Evolutionary conservation across 2,888 invertebrate species (phyloP), one percentile per base, ranked within the genome.

Genomic region (Ophion ellenae): DNA sequence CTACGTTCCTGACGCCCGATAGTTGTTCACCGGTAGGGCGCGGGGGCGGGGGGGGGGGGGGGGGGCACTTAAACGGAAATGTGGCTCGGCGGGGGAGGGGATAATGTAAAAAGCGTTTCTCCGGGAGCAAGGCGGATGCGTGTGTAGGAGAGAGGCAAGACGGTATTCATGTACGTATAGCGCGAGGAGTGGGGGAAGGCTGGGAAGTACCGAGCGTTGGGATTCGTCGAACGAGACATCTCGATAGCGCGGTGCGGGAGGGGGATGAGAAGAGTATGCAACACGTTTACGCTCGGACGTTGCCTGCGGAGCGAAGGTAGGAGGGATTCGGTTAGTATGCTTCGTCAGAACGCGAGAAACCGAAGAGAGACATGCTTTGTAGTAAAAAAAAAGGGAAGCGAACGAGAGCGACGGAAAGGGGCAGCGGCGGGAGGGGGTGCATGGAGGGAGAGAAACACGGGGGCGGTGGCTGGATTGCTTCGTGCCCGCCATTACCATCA

Each of bases 401-500:
- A 84, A 88, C 88, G 89, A 87, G 89, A 91, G 90, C 91, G 91
- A 91, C 76, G 66, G 84, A 69, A 85, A 86, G 86, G 67, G 84
- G 61, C 45, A 64, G 40, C 14, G 47, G 32, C 6, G 45, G 24
- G 47, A 59, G 77, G 61, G 84, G 53, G 83, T 71, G 83, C 81
- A 87, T 84, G 87, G 85, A 87, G 89, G 85, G 88, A 89, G 85
- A 86, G 89, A 89, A 90, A 88, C 89, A 92, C 91, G 93, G 92
- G 92, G 95, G 93, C 95, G 95, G 90, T 95, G 91, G 92, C 93
- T 90, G 91, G 96, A 95, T 74, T 96, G 28, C 96, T 67, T 95
- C 95, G 82, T 94, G 95, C 88, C 90, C 95, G 96, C 88, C 95
- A 95, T 89, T 96, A 96, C 86, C 96, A 96, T 74, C 91, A 91